Evolutionary conservation across 2,797 vertebrate genomes (phyloP).

Genomic region (Sebastes cheni): DNA sequence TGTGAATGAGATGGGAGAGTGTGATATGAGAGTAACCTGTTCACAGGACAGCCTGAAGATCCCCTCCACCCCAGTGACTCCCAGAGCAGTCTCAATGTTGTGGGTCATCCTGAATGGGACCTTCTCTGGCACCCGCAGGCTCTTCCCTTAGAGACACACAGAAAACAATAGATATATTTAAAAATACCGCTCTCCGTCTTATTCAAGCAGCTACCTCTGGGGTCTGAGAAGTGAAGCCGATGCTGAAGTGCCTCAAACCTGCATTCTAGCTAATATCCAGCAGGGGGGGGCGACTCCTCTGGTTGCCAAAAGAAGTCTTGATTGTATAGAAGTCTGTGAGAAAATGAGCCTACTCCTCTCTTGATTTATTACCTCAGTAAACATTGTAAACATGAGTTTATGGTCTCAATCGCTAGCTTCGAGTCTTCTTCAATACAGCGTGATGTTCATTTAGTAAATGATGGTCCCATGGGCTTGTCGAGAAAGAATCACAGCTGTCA

Average conservation of each 20-base stretch:
- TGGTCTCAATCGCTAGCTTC: no score
- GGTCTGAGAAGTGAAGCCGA: neutral
- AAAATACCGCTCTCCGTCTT: neutral
- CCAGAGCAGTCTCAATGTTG: slow-evolving; percentile 96
- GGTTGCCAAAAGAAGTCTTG: no score
- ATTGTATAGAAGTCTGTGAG: neutral
- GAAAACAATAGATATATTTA: neutral
- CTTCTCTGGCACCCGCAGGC: slow-evolving; percentile 97
- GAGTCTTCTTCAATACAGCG: no score
- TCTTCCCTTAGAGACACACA: slow-evolving; percentile 88
- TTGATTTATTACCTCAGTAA: neutral
- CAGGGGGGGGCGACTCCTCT: neutral
- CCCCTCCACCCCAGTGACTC: slow-evolving; percentile 97
- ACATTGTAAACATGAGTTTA: no score
- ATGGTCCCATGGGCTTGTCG: no score
- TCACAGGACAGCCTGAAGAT: slow-evolving; percentile 98
- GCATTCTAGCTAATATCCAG: neutral
- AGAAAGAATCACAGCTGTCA: no score
- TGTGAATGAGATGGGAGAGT: neutral
- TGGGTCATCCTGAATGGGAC: slow-evolving; percentile 99
- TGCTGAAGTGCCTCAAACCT: neutral
- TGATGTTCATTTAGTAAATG: no score
- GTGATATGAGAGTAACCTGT: slow-evolving; percentile 81
- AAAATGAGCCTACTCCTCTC: neutral
- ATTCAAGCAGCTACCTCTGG: neutral